Percentiles rank a stretch among this genome's conserved stretches.
Evolutionary conservation across 2,797 vertebrate species (phyloP).

Genomic region (Enteromius viviparus): DNA sequence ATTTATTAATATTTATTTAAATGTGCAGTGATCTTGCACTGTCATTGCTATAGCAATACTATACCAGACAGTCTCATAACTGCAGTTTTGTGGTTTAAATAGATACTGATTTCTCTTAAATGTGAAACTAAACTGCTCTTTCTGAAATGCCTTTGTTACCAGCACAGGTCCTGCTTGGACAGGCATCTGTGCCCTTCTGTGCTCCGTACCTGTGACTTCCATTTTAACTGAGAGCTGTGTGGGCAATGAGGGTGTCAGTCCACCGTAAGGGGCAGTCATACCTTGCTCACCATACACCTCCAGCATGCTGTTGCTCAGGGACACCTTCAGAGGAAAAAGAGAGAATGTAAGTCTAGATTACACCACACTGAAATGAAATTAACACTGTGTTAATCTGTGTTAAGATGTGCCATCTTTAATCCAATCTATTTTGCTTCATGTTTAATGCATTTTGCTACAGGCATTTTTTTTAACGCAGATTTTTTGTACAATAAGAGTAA

Average conservation of each 20-base stretch:
- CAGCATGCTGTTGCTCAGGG: slow-evolving; percentile 90
- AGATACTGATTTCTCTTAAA: background rate
- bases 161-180: slow-evolving; percentile 22
- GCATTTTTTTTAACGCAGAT: background rate
- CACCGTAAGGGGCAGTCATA: slow-evolving; percentile 85
- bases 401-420: background rate
- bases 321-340: slow-evolving; percentile 65
- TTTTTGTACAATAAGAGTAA: background rate
- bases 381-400: too few relatives aligned
- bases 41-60: background rate
- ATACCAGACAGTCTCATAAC: background rate
- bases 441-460: background rate
- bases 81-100: background rate
- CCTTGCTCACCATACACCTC: slow-evolving; percentile 91
- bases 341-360: background rate
- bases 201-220: slow-evolving; percentile 87
- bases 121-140: background rate
- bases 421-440: background rate
- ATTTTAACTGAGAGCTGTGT: slow-evolving; percentile 89
- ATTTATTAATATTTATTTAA: background rate
- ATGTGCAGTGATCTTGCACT: too few relatives aligned
- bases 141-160: slow-evolving; percentile 33
- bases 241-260: slow-evolving; percentile 87
- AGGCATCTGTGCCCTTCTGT: slow-evolving; percentile 35
- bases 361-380: background rate